Evolutionary conservation across 2,113 vertebrate species (phyloP), one percentile per base, ranked within the genome.

Genomic region (Zosterops hypoxanthus): DNA sequence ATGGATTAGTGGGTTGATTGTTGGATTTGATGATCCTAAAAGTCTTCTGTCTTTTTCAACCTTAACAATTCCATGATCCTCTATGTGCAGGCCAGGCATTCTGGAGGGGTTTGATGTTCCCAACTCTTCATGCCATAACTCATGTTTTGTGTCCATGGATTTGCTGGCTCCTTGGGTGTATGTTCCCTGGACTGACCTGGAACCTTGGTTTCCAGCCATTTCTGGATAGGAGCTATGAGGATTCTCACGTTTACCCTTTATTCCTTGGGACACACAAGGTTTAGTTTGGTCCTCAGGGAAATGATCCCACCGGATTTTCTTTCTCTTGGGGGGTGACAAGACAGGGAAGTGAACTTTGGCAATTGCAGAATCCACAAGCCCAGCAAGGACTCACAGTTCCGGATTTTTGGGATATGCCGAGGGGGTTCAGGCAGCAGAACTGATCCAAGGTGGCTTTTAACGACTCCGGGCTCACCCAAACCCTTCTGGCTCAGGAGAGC

Each of bases 291-390:
- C 24, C n/a, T 41, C 39, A 6, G 4, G 23, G 44, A 33, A 23
- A 26, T 66, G 44, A 12, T 34, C 41, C 31, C 2, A 3, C 47
- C 14, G 7, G n/a, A 25, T 50, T 47, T 60, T 46, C 7, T 33
- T 49, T 73, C 31, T 66, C 1, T 33, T 28, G n/a, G 19, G 3
- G 0, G 0, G 11, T 7, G 15, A 14, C 6, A 8, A n/a, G 41
- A 25, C 41, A 29, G 44, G 50, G 49, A 71, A 84, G 33, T 4
- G 56, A 91, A 42, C 31, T 56, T 63, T 18, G 5, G 42, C 29
- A 22, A 15, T 16, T 3, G 13, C 0, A 0, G 7, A 9, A 39
- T 36, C 26, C 0, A 0, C 33, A 2, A 28, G 33, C 63, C 12
- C 12, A 1, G 33, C 21, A 6, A 18, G 33, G 22, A 14, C 36